Evolutionary conservation across 2,797 vertebrate genomes (phyloP), one percentile per base, ranked within the genome.

Genomic region (Epinephelus malabaricus): DNA sequence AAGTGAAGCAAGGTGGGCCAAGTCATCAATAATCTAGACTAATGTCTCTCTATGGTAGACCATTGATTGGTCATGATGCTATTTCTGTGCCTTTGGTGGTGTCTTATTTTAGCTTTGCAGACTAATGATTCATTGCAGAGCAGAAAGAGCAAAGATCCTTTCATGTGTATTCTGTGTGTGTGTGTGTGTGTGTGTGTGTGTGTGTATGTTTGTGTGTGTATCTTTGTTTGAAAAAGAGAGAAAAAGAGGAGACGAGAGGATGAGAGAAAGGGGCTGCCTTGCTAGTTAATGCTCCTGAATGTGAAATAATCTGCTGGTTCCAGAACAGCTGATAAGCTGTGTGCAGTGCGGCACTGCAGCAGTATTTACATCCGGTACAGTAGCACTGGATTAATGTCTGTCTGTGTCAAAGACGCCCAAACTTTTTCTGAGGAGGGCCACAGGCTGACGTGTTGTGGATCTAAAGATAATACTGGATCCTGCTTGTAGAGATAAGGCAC

Each of bases 51-150:
- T 86, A 76, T 75, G 69, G 68, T 72, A 34, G 86, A 76, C 76
- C 78, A 92, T 92, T 45, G 86, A 94, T 92, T 78, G 89, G 79
- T 75, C 80, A 17, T 85, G 84, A 88, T 88, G 80, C 91, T 92
- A 92, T 94, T 92, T 84, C 86, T 73, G 84, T 80, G 72, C 74
- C 76, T 88, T 82, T 84, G 76, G 69, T 68, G 43, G 76, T 51
- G 78, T 88, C 87, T 92, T 92, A 86, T 91, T 94, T 90, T 92
- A 92, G 89, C 80, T 43, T 45, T 50, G 76, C 90, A 88, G 79
- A 86, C 75, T 88, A 88, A 90, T 91, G 86, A 90, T 82, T 87
- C 73, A 88, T 58, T 80, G 78, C 88, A 79, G 71, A 80, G 76
- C 74, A 83, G 76, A 83, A 49, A 82, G 76, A 86, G 73, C 51